Conservation (phyloP, 2,888 invertebrate genomes). For the Drosophila meridionalis region DNA sequence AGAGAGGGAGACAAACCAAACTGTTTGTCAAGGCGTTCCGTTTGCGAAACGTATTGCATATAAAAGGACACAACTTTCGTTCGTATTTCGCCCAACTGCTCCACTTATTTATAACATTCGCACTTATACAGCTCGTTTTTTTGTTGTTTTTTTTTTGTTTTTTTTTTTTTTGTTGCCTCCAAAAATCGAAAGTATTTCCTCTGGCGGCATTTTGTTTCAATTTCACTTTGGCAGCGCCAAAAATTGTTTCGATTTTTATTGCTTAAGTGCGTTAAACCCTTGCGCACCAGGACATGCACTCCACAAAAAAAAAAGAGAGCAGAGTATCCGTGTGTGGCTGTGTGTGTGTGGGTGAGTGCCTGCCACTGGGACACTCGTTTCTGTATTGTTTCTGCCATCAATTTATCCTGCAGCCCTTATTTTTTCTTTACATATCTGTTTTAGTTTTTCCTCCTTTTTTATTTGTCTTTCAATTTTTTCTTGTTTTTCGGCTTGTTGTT, state of each 20-base stretch:
- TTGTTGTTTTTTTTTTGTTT: conserved; percentile 1
- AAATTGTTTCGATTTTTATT: conserved; percentile 81
- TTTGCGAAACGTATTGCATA: conserved; percentile 56
- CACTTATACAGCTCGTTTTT: conserved; percentile 62
- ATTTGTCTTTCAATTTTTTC: conserved; percentile 20
- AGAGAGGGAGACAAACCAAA: conserved; percentile 46
- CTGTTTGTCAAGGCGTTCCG: conserved; percentile 61
- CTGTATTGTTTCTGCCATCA: conserved; percentile 69
- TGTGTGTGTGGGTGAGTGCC: not conserved
- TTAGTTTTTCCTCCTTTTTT: conserved; percentile 21
- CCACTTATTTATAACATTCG: conserved; percentile 79
- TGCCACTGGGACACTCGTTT: not conserved
- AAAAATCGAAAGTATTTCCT: conserved; percentile 69
- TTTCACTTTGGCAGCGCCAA: conserved; percentile 74
- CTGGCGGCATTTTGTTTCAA: conserved; percentile 73
- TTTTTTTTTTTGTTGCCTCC: not conserved
- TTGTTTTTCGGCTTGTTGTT: not conserved
- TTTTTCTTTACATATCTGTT: conserved; percentile 37
- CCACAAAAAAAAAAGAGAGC: not conserved
- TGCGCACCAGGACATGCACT: conserved; percentile 65
- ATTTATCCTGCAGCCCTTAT: conserved; percentile 63
- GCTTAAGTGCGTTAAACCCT: conserved; percentile 81
- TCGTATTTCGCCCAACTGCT: conserved; percentile 39
- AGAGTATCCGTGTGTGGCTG: not conserved
- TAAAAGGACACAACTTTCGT: conserved; percentile 55